These are phyloP conservation scores for Melanogrammus aeglefinus DNA, from an alignment of 2,797 vertebrate genomes.

Conservation along the genomic window DNA sequence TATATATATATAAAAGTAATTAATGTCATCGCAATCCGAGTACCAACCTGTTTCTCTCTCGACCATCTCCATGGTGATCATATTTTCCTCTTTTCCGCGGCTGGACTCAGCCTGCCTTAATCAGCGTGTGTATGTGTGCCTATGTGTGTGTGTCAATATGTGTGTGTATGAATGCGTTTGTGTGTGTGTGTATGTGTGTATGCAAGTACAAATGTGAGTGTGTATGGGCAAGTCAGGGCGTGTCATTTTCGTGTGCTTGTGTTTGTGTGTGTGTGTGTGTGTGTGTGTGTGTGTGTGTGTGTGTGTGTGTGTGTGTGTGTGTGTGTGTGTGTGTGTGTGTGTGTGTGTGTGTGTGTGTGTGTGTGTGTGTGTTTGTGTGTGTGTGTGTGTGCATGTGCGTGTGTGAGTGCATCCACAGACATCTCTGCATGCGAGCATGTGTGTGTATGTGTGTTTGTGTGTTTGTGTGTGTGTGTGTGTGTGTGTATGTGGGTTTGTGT, in stretches of 20 bases:
- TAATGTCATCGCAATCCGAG: conserved; percentile 92
- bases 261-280: not conserved
- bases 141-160: not conserved
- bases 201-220: not conserved
- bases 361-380: not conserved
- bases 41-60: conserved; percentile 65
- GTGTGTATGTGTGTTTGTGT: not conserved
- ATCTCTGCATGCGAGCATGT: not conserved
- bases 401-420: no score
- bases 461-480: not conserved
- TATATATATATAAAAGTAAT: conserved; percentile 79
- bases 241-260: not conserved
- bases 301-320: not conserved
- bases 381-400: not conserved
- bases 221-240: not conserved
- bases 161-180: not conserved
- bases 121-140: conserved; percentile 59
- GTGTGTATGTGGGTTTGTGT: not conserved
- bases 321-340: not conserved
- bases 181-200: not conserved
- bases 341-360: not conserved
- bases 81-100: conserved; percentile 61
- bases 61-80: conserved; percentile 93
- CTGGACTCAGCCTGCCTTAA: conserved; percentile 56
- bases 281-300: not conserved